Evolutionary conservation across 2,888 invertebrate species (phyloP), one percentile per base, ranked within the genome.

Genomic region (Brenthis ino): DNA sequence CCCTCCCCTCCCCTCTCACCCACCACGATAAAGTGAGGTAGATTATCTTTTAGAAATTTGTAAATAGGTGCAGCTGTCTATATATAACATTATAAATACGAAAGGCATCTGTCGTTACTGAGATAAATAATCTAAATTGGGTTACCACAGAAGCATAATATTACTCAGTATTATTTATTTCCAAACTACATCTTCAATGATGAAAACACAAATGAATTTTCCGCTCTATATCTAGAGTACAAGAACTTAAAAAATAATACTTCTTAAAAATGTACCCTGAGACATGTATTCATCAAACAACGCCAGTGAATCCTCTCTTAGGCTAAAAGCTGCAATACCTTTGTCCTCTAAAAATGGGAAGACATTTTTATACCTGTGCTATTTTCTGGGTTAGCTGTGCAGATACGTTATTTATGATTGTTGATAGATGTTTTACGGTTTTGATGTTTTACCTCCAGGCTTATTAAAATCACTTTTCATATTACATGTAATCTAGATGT

Each of bases 261-360:
- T 13, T 57, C 51, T 48, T 28, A 67, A 50, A 67, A 61, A 67
- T 14, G 53, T 43, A 11, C 63, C 20, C 51, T 24, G 43, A 67
- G 67, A 63, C 63, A 55, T 55, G 67, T 24, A 63, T 67, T 67
- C 67, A 67, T 67, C 64, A 58, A 65, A 64, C 69, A 65, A 65
- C 66, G 64, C 56, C 55, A 66, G 51, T 56, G 65, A 69, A 66
- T 71, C 68, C 68, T 65, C 65, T 71, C 69, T 57, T 71, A 64
- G 61, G 50, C 64, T 60, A 54, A 67, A 67, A 67, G 67, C 63
- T 55, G 50, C 50, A 63, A 67, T 57, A 43, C 37, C 63, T 63
- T 67, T 67, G 67, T 67, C 67, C 67, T 61, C 55, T 63, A 20
- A 50, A 48, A 67, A 67, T 63, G 63, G 67, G 37, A 51, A 67